Evolutionary conservation across 2,888 invertebrate genomes (phyloP).

Genomic region (Listrodromus nycthemerus): DNA sequence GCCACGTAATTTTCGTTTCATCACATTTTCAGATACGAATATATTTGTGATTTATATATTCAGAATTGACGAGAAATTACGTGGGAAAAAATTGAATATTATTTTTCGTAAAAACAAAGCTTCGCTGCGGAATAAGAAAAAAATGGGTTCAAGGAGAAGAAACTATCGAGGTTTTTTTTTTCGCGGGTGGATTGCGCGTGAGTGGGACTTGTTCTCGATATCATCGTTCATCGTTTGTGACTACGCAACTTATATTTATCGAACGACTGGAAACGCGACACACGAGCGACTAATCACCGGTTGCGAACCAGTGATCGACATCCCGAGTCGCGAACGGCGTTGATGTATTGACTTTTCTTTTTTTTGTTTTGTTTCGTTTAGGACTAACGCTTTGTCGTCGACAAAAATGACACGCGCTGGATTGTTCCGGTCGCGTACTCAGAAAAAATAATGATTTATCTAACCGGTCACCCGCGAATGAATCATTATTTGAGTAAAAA

Average conservation of each 20-base stretch:
- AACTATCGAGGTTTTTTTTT: constrained; percentile 49
- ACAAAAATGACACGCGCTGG: too few relatives aligned
- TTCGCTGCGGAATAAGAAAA: constrained; percentile 6
- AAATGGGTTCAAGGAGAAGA: constrained; percentile 12
- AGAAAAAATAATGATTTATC: too few relatives aligned
- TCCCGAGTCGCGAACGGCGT: constrained; percentile 21
- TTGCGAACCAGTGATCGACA: constrained; percentile 23
- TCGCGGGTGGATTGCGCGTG: constrained; percentile 45
- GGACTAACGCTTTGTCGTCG: constrained; percentile 21
- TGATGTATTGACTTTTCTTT: not conserved
- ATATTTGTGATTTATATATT: not conserved
- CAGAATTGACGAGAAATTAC: not conserved
- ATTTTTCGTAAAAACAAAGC: too few relatives aligned
- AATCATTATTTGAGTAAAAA: too few relatives aligned
- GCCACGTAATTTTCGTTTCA: too few relatives aligned
- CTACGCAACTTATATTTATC: constrained; percentile 16
- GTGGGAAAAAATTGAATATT: too few relatives aligned
- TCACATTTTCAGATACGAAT: too few relatives aligned
- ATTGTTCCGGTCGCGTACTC: too few relatives aligned
- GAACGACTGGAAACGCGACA: not conserved
- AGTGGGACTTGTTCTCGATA: constrained; percentile 51
- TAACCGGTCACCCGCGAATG: too few relatives aligned
- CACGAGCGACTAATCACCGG: constrained; percentile 26
- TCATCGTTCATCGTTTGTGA: constrained; percentile 48
- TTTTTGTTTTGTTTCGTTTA: constrained; percentile 17